Evolutionary conservation across 2,888 invertebrate species (phyloP), one percentile per base, ranked within the genome.

Genomic region (Drosophila putrida): DNA sequence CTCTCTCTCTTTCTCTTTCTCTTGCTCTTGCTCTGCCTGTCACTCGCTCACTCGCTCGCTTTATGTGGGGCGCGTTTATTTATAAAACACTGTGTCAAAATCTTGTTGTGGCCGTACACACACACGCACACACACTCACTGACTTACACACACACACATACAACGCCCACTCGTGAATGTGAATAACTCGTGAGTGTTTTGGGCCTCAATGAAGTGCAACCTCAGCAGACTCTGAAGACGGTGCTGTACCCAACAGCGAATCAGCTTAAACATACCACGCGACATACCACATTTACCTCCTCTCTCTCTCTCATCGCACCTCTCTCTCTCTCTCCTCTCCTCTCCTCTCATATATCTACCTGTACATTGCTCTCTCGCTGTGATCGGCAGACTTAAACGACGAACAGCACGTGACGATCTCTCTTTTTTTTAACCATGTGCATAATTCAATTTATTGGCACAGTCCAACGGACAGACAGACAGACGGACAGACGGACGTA

Each of bases 1-100:
- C 25, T 36, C 38, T 54, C 13, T 25, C 11, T 44, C 38, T 15
- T 13, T 9, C 28, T 36, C 27, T 35, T 28, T 8, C 11, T 47
- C 25, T 41, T 20, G 15, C 11, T 47, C 25, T 41, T 20, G 15
- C 44, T n/a, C 38, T 6, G 47, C 20, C 38, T 38, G 47, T 49
- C 55, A 41, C 27, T 47, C 49, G 27, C 54, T 33, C 38, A 10
- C n/a, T 20, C 36, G 15, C 62, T 41, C 53, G 54, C n/a, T 60
- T 82, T 87, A 88, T 88, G 88, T 88, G 90, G 87, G 83, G 75
- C 86, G 81, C 76, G 81, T 87, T 87, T 87, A 87, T 87, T 87
- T 89, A 78, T 87, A 90, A 87, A 87, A 75, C 84, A 86, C 77
- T 86, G 84, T 90, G 89, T 90, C 86, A 87, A 86, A 89, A 88